Evolutionary conservation across 1,140 invertebrate genomes (phyloP).

Genomic region (Trichonephila clavata): DNA sequence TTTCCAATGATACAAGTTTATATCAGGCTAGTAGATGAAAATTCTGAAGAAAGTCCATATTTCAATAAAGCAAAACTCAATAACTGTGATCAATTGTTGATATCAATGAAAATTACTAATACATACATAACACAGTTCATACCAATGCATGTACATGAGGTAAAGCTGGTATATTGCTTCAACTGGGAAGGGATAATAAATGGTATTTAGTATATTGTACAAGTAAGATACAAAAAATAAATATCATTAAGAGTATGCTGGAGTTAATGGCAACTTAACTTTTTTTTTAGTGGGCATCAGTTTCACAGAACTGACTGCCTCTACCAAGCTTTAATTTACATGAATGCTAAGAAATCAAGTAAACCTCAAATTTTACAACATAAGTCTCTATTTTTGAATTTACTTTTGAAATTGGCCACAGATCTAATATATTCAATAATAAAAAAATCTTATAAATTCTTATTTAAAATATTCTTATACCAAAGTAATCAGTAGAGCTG

Average conservation of each 20-base stretch:
- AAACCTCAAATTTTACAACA: neutral
- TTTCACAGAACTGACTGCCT: neutral
- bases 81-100: too few species aligned
- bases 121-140: neutral
- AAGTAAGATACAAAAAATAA: neutral
- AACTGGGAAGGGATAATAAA: neutral
- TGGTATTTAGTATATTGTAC: neutral
- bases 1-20: neutral
- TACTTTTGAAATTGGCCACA: conserved; percentile 33
- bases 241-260: neutral
- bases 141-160: neutral
- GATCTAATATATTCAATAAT: too few species aligned
- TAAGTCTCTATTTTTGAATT: conserved; percentile 23
- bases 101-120: too few species aligned
- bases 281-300: neutral
- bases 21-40: neutral
- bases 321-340: neutral
- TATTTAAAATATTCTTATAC: conserved; percentile 33
- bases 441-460: too few species aligned
- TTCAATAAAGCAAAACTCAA: too few species aligned
- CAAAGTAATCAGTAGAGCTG: neutral
- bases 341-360: neutral
- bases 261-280: neutral
- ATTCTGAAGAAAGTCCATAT: neutral
- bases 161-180: neutral